Evolutionary conservation across 2,888 invertebrate species (phyloP), one percentile per base, ranked within the genome.

Genomic region (Trichogramma dendrolimi): DNA sequence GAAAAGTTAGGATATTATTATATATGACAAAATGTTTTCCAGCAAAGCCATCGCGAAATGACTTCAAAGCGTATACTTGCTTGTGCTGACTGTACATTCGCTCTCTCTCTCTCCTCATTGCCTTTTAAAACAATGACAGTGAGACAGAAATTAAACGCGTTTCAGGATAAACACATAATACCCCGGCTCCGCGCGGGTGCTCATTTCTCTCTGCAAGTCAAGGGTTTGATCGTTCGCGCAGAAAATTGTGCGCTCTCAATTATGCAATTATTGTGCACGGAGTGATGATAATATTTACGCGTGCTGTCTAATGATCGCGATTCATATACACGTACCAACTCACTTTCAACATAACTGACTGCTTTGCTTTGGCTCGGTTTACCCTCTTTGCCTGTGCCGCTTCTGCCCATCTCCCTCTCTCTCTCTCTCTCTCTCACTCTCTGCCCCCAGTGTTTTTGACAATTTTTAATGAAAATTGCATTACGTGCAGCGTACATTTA

Each of bases 231-330:
- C 77, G 72, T 68, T 76, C 73, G 70, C 67, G 74, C 74, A 74
- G 77, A 78, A 78, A 79, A 78, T 79, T 77, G 72, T 74, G 72
- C 75, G 77, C 75, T 74, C 71, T 69, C 74, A 74, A 76, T 76
- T 27, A 27, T 27, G 27, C 73, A 78, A 78, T 78, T 78, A 75
- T 74, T 76, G 75, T 76, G 71, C 71, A 72, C 67, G 71, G 72
- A 72, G 71, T 76, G 73, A 77, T 76, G 75, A 78, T 78, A 27
- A 27, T 27, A 27, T 27, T 27, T 27, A 27, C 27, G 27, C 27
- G 71, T 71, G 72, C 70, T 68, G 69, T 74, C 71, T 75, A 77
- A 77, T 77, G 72, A 77, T 73, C 68, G 70, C 64, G 64, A 68
- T 58, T 27, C 27, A 27, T 27, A 27, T 27, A 27, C 27, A 27